A percentile compares a stretch with the other conserved stretches of the same genome.
These are phyloP conservation scores for Platycheirus albimanus DNA, from an alignment of 2,888 invertebrate species.

Conservation along the genomic window DNA sequence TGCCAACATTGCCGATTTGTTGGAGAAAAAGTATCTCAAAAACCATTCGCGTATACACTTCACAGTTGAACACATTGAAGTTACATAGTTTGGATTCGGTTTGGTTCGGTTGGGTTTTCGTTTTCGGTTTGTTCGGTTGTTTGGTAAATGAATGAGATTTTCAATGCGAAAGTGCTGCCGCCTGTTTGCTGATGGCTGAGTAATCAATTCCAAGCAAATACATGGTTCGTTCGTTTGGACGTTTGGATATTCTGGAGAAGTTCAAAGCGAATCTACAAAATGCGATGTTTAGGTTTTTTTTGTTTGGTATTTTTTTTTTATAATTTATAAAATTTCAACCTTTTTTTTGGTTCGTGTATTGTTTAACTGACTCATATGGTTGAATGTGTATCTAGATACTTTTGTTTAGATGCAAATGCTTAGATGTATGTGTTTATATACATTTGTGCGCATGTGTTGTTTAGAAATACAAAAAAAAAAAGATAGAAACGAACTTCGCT, in stretches of 20 bases:
- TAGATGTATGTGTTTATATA: conserved; percentile 74
- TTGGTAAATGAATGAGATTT: conserved; percentile 47
- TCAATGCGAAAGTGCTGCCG: conserved; percentile 66
- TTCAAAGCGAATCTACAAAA: not conserved
- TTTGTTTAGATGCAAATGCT: conserved; percentile 72
- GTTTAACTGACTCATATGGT: conserved; percentile 40
- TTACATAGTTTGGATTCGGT: conserved; percentile 45
- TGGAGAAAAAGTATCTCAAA: conserved; percentile 65
- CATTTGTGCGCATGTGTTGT: conserved; percentile 69
- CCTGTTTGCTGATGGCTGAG: conserved; percentile 68
- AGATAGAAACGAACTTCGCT: conserved; percentile 21
- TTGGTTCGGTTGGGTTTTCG: no score
- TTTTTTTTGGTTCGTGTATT: conserved; percentile 29
- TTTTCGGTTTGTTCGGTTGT: no score
- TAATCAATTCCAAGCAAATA: conserved; percentile 59
- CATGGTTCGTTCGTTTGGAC: not conserved
- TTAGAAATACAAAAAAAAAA: conserved; percentile 5
- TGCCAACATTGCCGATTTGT: conserved; percentile 80
- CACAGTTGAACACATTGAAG: conserved; percentile 27
- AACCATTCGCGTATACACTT: conserved; percentile 42
- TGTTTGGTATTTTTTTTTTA: not conserved
- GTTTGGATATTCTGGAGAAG: not conserved
- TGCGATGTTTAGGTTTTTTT: conserved; percentile 17
- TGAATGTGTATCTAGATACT: conserved; percentile 60
- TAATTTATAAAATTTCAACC: conserved; percentile 2